Evolutionary conservation across 2,797 vertebrate species (phyloP).

Genomic region (Sebastiscus tertius): DNA sequence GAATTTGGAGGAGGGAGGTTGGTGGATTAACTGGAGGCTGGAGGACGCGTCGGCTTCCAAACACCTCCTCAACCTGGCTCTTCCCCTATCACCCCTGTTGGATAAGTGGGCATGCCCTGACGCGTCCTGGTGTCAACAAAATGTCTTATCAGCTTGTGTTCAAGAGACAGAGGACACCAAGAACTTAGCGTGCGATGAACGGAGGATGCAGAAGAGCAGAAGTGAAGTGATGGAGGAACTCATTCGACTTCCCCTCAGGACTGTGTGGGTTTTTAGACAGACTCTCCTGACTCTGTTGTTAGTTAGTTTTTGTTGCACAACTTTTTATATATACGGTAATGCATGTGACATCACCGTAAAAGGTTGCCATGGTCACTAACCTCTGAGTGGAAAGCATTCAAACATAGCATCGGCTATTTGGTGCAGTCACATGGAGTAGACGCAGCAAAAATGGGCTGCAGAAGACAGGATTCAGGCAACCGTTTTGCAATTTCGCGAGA

Average conservation of each 20-base stretch:
- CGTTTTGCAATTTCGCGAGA: background rate
- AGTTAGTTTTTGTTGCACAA: background rate
- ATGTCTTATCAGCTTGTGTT: slow-evolving; percentile 9
- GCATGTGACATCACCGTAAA: background rate
- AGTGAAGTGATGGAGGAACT: background rate
- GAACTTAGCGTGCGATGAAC: background rate
- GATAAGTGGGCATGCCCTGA: slow-evolving; percentile 6
- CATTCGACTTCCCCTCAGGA: background rate
- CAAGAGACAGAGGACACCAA: background rate
- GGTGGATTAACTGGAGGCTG: background rate
- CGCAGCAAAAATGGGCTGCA: background rate
- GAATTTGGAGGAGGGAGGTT: background rate
- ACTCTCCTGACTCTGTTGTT: background rate
- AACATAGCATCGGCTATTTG: slow-evolving; percentile 2
- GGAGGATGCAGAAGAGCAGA: background rate
- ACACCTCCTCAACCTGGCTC: slow-evolving; percentile 4
- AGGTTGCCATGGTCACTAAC: slow-evolving; percentile 20
- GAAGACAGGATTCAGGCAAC: background rate
- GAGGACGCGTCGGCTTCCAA: slow-evolving; percentile 18
- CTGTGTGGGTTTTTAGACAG: background rate
- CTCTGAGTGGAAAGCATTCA: background rate
- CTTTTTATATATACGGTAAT: background rate
- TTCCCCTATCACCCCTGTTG: slow-evolving; percentile 1
- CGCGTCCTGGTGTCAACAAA: slow-evolving; percentile 21
- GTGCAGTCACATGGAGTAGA: background rate